Percentiles rank a stretch among this genome's conserved stretches.
Conservation (phyloP, 1,140 invertebrate genomes). For the Ganaspis sp. region DNA sequence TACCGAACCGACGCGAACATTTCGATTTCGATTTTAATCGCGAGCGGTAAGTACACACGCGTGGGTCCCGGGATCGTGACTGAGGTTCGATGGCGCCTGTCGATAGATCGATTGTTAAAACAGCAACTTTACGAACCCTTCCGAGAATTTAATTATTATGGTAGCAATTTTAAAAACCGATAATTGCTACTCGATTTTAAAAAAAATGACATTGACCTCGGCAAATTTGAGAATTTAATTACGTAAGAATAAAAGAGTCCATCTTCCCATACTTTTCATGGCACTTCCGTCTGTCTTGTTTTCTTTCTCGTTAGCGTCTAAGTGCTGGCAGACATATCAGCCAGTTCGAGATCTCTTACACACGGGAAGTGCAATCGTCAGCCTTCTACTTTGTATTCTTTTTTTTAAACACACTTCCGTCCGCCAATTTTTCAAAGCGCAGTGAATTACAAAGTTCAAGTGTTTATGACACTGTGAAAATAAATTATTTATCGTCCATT, state of each 20-base stretch:
- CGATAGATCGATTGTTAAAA: slow-evolving; percentile 43
- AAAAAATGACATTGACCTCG: not conserved
- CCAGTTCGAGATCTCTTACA: not conserved
- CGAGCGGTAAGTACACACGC: slow-evolving; percentile 40
- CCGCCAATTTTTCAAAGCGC: slow-evolving; percentile 42
- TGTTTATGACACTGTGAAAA: no score
- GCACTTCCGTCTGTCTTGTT: slow-evolving; percentile 1
- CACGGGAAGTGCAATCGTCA: slow-evolving; percentile 37
- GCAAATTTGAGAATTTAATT: not conserved
- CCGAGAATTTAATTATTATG: not conserved
- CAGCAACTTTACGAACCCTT: slow-evolving; percentile 45
- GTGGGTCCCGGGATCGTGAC: slow-evolving; percentile 49
- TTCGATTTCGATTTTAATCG: slow-evolving; percentile 63
- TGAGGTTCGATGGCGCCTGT: slow-evolving; percentile 51
- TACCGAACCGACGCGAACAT: slow-evolving; percentile 50
- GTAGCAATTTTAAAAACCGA: no score
- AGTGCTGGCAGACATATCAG: slow-evolving; percentile 36
- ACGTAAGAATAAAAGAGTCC: not conserved
- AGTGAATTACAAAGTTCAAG: slow-evolving; percentile 23
- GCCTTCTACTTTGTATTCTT: slow-evolving; percentile 18
- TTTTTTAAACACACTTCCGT: slow-evolving; percentile 47
- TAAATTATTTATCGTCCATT: no score
- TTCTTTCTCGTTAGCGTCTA: slow-evolving; percentile 40
- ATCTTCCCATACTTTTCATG: not conserved
- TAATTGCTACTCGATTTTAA: no score